Evolutionary conservation across 2,888 invertebrate genomes (phyloP).

Genomic region (Cordilura impudica): DNA sequence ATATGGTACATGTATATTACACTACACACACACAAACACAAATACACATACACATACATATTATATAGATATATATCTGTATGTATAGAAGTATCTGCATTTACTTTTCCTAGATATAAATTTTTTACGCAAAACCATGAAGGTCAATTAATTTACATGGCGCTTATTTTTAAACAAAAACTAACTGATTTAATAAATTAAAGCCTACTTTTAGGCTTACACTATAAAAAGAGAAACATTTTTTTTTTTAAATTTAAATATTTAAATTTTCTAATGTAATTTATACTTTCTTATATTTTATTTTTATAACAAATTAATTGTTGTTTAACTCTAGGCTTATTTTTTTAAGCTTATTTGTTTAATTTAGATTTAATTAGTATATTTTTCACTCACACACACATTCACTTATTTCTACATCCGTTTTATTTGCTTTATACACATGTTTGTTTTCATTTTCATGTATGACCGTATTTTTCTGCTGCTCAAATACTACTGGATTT

Average conservation of each 20-base stretch:
- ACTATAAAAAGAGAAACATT: background rate
- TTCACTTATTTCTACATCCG: conserved; percentile 19
- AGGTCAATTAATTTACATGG: conserved; percentile 55
- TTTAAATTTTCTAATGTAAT: background rate
- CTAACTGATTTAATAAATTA: background rate
- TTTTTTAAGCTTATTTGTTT: background rate
- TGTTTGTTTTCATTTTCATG: conserved; percentile 7
- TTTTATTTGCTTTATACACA: conserved; percentile 6
- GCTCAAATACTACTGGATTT: conserved; percentile 51
- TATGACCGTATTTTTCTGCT: conserved; percentile 48
- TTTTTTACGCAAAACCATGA: conserved; percentile 35
- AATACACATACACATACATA: background rate
- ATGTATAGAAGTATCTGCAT: background rate
- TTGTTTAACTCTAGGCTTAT: conserved; percentile 5
- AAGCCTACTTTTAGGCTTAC: conserved; percentile 45
- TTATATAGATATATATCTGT: background rate
- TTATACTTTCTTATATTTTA: background rate
- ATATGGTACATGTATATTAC: background rate
- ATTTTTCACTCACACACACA: conserved; percentile 2
- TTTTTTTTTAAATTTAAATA: background rate
- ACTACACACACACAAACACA: background rate
- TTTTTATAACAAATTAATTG: background rate
- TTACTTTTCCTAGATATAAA: background rate
- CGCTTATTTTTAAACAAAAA: conserved; percentile 2
- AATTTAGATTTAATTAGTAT: background rate